These are phyloP conservation scores for Anastatus disparis DNA, from an alignment of 1,140 invertebrate species.

Conservation along the genomic window DNA sequence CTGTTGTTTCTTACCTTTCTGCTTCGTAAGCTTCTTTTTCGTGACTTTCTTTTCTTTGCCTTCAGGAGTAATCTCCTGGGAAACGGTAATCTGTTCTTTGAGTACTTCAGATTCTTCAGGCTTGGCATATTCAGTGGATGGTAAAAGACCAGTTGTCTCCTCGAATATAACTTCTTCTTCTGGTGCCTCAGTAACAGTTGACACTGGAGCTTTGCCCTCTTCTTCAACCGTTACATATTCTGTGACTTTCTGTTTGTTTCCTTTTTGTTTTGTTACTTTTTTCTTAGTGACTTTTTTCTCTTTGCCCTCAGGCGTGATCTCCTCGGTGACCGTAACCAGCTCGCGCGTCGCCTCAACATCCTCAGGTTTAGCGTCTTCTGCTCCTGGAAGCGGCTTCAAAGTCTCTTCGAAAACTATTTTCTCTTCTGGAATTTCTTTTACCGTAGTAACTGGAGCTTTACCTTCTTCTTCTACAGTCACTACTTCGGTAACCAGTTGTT, in stretches of 20 bases:
- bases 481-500: slow-evolving; percentile 64
- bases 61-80: no score
- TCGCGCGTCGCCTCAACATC: slow-evolving; percentile 28
- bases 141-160: background rate
- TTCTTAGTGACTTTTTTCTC: slow-evolving; percentile 48
- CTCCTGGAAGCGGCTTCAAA: background rate
- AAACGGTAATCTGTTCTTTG: no score
- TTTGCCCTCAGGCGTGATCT: slow-evolving; percentile 3
- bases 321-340: slow-evolving; percentile 24
- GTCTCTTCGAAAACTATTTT: slow-evolving; percentile 26
- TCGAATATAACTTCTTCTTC: slow-evolving; percentile 35
- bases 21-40: no score
- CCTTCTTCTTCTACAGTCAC: slow-evolving; percentile 59
- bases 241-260: slow-evolving; percentile 62
- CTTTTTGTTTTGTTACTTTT: slow-evolving; percentile 49
- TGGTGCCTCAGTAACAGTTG: slow-evolving; percentile 48
- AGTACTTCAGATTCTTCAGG: slow-evolving; percentile 24
- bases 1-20: no score
- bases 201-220: slow-evolving; percentile 60
- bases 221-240: slow-evolving; percentile 66
- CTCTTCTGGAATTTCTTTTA: slow-evolving; percentile 37
- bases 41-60: no score
- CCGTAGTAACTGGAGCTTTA: slow-evolving; percentile 38
- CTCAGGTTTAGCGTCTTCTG: slow-evolving; percentile 29
- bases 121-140: slow-evolving; percentile 9